Evolutionary conservation across 2,113 vertebrate species (phyloP).

Genomic region (pig (Sus scrofa)): T2T-Sscrofa CM000814.6:9671501-9672000

Average conservation of each 20-base stretch:
- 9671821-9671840: neutral
- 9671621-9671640: neutral
- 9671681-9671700: neutral
- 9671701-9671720: neutral
- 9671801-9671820: neutral
- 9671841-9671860: neutral
- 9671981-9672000: neutral
- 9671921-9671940: neutral
- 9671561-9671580: neutral
- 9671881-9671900: neutral
- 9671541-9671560: no score
- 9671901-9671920: neutral
- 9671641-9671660: neutral
- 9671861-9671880: neutral
- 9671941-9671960: neutral
- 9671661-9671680: neutral
- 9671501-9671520: neutral
- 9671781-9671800: neutral
- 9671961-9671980: neutral
- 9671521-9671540: neutral
- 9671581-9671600: neutral
- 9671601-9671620: neutral
- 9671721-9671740: neutral
- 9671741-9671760: neutral
- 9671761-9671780: neutral